These are phyloP conservation scores for Penaeus monodon DNA, from an alignment of 2,888 invertebrate species.

Conservation along the genomic window DNA sequence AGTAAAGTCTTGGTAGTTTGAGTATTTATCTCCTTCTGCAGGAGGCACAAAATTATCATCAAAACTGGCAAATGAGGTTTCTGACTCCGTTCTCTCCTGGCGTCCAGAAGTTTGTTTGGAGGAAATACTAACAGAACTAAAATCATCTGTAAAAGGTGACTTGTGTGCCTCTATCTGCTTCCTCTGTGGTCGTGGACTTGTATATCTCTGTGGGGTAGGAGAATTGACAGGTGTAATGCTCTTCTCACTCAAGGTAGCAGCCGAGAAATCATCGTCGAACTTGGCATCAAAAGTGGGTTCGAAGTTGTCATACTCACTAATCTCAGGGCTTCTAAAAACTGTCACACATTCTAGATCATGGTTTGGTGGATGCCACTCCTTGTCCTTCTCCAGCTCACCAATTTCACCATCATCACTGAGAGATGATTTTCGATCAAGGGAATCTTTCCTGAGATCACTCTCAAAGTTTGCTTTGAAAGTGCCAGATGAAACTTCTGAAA, in stretches of 20 bases:
- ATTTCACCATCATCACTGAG: slow-evolving; percentile 62
- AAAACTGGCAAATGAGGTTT: slow-evolving; percentile 59
- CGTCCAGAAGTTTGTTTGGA: slow-evolving; percentile 34
- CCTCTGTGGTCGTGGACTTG: slow-evolving; percentile 35
- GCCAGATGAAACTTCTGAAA: slow-evolving; percentile 63
- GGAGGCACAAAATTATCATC: slow-evolving; percentile 64
- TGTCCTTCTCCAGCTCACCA: slow-evolving; percentile 49
- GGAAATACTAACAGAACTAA: slow-evolving; percentile 38
- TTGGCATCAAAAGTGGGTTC: slow-evolving; percentile 63
- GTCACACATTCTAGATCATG: slow-evolving; percentile 61
- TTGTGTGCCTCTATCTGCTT: slow-evolving; percentile 39
- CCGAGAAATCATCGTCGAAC: slow-evolving; percentile 64
- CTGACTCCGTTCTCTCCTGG: slow-evolving; percentile 35
- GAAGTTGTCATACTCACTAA: slow-evolving; percentile 65
- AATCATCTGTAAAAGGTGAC: slow-evolving; percentile 65
- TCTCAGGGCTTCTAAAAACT: slow-evolving; percentile 64
- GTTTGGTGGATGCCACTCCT: slow-evolving; percentile 55
- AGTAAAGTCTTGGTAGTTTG: slow-evolving; percentile 45
- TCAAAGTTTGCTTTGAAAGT: slow-evolving; percentile 64
- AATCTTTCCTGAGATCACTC: slow-evolving; percentile 55
- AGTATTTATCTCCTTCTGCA: slow-evolving; percentile 47
- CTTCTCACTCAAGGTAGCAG: slow-evolving; percentile 59
- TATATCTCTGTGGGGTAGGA: slow-evolving; percentile 21
- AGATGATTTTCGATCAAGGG: slow-evolving; percentile 62
- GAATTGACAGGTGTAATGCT: slow-evolving; percentile 60